Evolutionary conservation across 2,113 vertebrate species (phyloP).

Genomic region (Shinisaurus crocodilurus): DNA sequence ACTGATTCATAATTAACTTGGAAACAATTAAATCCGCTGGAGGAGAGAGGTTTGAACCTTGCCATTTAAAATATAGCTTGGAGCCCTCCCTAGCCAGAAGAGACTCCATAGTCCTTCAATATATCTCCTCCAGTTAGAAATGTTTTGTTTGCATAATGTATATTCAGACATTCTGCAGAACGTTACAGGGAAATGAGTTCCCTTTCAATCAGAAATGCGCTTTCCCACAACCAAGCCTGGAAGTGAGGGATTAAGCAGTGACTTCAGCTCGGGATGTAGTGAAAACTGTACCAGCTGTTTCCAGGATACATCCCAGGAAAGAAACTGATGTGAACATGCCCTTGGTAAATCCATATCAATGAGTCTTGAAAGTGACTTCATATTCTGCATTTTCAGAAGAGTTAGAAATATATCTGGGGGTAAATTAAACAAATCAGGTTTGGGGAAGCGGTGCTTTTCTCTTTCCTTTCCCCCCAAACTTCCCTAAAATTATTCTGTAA

Average conservation of each 20-base stretch:
- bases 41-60: background rate
- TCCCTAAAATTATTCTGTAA: conserved; percentile 15
- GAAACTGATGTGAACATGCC: background rate
- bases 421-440: background rate
- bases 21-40: background rate
- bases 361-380: background rate
- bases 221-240: background rate
- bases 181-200: background rate
- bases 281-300: background rate
- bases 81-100: background rate
- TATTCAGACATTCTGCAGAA: background rate
- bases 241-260: background rate
- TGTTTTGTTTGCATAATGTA: background rate
- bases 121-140: background rate
- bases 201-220: background rate
- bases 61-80: background rate
- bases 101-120: background rate
- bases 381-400: background rate
- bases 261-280: background rate
- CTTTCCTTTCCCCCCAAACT: conserved; percentile 26
- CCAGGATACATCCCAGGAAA: background rate
- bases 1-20: background rate
- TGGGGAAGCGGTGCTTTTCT: background rate
- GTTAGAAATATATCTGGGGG: background rate
- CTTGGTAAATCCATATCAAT: background rate